These are phyloP conservation scores for Lomographa bimaculata DNA, from an alignment of 2,888 invertebrate species.

Conservation along the genomic window DNA sequence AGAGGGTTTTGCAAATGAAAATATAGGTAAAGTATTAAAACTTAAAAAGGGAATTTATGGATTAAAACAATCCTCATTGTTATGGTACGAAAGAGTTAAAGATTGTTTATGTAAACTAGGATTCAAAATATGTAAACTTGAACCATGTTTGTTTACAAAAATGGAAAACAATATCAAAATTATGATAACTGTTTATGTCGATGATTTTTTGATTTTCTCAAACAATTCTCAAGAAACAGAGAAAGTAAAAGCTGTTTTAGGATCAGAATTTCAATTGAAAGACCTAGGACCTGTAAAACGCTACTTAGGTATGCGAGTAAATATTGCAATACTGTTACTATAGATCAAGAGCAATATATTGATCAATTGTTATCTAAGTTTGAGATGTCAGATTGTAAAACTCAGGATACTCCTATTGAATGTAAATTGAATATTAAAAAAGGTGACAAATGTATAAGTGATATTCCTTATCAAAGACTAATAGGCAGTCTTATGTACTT, in stretches of 20 bases:
- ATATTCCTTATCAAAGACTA: constrained; percentile 5
- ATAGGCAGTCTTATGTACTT: constrained; percentile 24
- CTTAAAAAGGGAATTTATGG: constrained; percentile 25
- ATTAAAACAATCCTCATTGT: constrained; percentile 20
- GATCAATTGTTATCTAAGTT: constrained; percentile 6
- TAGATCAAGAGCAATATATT: constrained; percentile 20
- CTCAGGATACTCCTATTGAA: constrained; percentile 23
- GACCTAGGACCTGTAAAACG: constrained; percentile 19
- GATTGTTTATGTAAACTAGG: neutral
- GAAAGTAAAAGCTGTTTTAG: neutral
- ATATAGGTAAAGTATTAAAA: constrained; percentile 21
- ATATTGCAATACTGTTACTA: constrained; percentile 8
- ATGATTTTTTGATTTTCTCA: constrained; percentile 6
- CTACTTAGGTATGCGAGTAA: constrained; percentile 29
- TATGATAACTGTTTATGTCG: constrained; percentile 11
- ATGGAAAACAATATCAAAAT: neutral
- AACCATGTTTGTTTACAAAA: constrained; percentile 1
- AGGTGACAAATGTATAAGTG: neutral
- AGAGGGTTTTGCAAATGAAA: constrained; percentile 8
- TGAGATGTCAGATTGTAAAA: constrained; percentile 20
- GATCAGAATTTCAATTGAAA: neutral
- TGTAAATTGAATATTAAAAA: constrained; percentile 16
- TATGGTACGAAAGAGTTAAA: constrained; percentile 17
- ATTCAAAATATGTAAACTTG: neutral
- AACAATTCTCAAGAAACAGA: too few species aligned